phyloP scores from a whole-genome alignment of 2,888 invertebrate genomes.

The Apantesis nais region DNA sequence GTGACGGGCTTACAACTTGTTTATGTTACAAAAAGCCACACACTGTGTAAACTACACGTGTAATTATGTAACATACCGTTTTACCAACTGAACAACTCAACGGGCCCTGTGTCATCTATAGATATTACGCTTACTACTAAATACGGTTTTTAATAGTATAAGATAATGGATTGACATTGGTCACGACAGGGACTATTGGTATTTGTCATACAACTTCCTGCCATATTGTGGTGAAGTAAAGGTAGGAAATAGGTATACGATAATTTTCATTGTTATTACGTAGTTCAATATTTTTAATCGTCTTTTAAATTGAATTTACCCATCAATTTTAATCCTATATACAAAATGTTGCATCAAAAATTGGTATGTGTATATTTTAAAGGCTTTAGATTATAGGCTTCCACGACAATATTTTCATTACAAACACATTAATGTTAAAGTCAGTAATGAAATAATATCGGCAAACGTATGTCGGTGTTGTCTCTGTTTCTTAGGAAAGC shows the following conservation, averaged over 20 bases:
- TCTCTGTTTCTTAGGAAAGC: constrained; percentile 26
- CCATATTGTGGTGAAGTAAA: too few species aligned
- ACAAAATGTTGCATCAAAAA: constrained; percentile 17
- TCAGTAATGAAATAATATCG: constrained; percentile 28
- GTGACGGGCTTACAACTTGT: constrained; percentile 46
- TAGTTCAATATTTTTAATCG: neutral
- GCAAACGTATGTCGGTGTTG: constrained; percentile 33
- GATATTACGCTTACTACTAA: neutral
- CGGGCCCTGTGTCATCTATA: constrained; percentile 15
- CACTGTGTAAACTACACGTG: constrained; percentile 57
- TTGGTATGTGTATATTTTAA: constrained; percentile 19
- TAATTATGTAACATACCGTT: constrained; percentile 22
- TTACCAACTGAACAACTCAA: constrained; percentile 31
- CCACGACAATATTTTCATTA: constrained; percentile 42
- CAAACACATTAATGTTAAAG: constrained; percentile 50
- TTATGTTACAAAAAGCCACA: constrained; percentile 65
- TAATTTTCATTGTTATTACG: neutral
- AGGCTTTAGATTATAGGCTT: constrained; percentile 14
- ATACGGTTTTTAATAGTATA: neutral
- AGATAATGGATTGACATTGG: neutral
- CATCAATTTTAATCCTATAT: neutral
- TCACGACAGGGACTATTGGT: too few species aligned
- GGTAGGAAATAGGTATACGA: too few species aligned
- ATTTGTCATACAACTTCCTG: too few species aligned
- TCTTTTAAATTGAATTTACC: neutral